phyloP scores from a whole-genome alignment of 2,797 vertebrate genomes.

The Micromesistius poutassou region DNA sequence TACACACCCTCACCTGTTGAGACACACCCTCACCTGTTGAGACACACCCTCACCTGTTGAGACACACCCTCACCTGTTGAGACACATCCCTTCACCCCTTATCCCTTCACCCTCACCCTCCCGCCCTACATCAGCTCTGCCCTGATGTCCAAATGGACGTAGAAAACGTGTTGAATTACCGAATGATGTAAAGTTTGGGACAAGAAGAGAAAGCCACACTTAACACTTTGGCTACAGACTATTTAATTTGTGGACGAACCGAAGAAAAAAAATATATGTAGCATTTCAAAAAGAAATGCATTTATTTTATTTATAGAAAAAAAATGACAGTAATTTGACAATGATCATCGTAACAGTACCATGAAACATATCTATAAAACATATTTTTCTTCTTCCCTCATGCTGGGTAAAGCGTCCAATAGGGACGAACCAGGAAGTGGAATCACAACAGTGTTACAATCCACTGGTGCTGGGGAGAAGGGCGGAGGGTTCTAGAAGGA shows the following conservation, averaged over 20 bases:
- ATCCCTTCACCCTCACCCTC: too few species aligned
- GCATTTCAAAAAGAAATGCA: constrained; percentile 71
- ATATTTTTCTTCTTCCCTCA: constrained; percentile 72
- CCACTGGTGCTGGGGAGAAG: constrained; percentile 55
- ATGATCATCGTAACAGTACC: constrained; percentile 62
- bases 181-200: not conserved
- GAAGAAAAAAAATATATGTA: constrained; percentile 69
- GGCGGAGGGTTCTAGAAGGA: constrained; percentile 7
- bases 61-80: too few species aligned
- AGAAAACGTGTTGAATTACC: not conserved
- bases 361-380: constrained; percentile 71
- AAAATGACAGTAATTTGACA: constrained; percentile 54
- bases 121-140: not conserved
- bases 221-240: constrained; percentile 63
- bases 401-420: constrained; percentile 73
- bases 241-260: constrained; percentile 78
- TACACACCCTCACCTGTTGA: too few species aligned
- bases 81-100: too few species aligned
- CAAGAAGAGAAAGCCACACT: not conserved
- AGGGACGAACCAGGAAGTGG: constrained; percentile 58
- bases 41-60: too few species aligned
- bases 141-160: not conserved
- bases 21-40: too few species aligned
- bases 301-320: constrained; percentile 54
- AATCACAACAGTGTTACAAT: constrained; percentile 74